phyloP scores from a whole-genome alignment of 1,140 invertebrate genomes.

The Drosophila ogumai region DNA sequence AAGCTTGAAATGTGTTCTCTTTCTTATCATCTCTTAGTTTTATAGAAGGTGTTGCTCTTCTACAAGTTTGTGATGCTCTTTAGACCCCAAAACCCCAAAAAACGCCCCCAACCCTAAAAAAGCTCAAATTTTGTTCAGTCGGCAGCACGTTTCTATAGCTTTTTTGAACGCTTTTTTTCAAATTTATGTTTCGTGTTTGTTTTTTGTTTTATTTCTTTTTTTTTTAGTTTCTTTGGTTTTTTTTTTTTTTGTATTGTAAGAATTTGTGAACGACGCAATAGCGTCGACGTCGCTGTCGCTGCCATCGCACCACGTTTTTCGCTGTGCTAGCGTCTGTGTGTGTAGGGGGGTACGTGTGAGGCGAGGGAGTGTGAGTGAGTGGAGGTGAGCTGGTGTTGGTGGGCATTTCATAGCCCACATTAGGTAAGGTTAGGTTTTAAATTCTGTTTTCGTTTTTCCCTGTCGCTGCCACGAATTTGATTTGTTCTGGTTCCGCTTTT shows the following conservation, averaged over 20 bases:
- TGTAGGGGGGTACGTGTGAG: conserved; percentile 5
- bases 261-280: conserved; percentile 75
- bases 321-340: conserved; percentile 9
- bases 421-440: conserved; percentile 83
- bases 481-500: conserved; percentile 45
- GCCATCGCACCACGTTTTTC: conserved; percentile 68
- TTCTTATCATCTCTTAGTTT: conserved; percentile 14
- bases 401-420: conserved; percentile 70
- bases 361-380: conserved; percentile 4
- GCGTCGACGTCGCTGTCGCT: conserved; percentile 34
- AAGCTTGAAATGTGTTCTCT: conserved; percentile 6
- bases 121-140: conserved; percentile 17
- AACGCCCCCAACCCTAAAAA: conserved; percentile 14
- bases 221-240: conserved; percentile 7
- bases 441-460: conserved; percentile 71
- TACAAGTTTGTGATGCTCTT: conserved; percentile 15
- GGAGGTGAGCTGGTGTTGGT: conserved; percentile 20
- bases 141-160: conserved; percentile 11
- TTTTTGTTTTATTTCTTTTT: conserved; percentile 21
- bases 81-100: conserved; percentile 2
- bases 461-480: conserved; percentile 43
- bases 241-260: conserved; percentile 30
- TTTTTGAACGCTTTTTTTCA: background rate
- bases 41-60: conserved; percentile 13
- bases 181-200: background rate